These are phyloP conservation scores for Clarias pachynema DNA, from an alignment of 2,797 vertebrate genomes.

Conservation along the genomic window DNA sequence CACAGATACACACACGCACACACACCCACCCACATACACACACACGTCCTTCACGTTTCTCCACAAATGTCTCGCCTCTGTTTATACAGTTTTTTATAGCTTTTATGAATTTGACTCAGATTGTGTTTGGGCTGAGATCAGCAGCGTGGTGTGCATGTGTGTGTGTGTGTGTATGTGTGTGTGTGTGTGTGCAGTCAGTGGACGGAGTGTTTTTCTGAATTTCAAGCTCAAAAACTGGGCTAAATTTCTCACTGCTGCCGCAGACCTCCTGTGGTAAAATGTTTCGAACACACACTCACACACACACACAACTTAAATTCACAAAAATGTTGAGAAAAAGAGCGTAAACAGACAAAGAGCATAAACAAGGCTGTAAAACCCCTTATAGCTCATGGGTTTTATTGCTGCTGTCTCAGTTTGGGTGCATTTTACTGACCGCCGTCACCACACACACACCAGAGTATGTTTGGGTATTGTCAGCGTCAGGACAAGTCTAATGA, in stretches of 20 bases:
- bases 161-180: slow-evolving; percentile 20
- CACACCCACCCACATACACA: slow-evolving; percentile 7
- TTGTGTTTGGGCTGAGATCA: slow-evolving; percentile 31
- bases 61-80: not conserved
- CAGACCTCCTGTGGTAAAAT: slow-evolving; percentile 60
- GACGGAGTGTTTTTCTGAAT: slow-evolving; percentile 14
- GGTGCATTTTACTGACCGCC: slow-evolving; percentile 8
- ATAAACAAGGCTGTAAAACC: slow-evolving; percentile 78
- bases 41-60: not conserved
- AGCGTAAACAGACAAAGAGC: slow-evolving; percentile 44
- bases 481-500: not conserved
- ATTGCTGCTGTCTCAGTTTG: slow-evolving; percentile 61
- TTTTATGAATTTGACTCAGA: slow-evolving; percentile 30
- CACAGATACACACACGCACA: not conserved
- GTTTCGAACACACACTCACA: slow-evolving; percentile 30
- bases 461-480: not conserved
- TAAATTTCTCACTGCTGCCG: slow-evolving; percentile 63
- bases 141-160: not conserved
- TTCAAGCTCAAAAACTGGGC: slow-evolving; percentile 52
- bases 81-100: slow-evolving; percentile 3
- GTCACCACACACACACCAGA: not conserved
- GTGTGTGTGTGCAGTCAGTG: slow-evolving; percentile 19
- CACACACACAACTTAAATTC: slow-evolving; percentile 18
- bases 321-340: slow-evolving; percentile 37
- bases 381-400: slow-evolving; percentile 58